phyloP scores from a whole-genome alignment of 1,140 invertebrate species.

The Zaprionus vittiger region DNA sequence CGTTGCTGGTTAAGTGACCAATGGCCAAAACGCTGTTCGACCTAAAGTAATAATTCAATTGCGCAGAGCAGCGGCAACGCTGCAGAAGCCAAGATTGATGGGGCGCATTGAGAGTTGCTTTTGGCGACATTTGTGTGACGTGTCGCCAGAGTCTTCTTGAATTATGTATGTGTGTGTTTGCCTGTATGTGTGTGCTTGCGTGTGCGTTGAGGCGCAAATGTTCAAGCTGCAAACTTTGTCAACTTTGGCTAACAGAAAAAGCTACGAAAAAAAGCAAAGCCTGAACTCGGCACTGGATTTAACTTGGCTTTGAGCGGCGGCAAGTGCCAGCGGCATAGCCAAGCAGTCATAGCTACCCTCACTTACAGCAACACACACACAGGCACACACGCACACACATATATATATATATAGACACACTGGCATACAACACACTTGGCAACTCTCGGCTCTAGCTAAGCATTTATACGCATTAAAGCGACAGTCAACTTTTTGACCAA shows the following conservation, averaged over 20 bases:
- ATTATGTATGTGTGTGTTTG: constrained; percentile 63
- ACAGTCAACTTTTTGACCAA: constrained; percentile 77
- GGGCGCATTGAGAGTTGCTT: constrained; percentile 74
- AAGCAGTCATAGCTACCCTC: constrained; percentile 57
- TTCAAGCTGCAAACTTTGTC: constrained; percentile 76
- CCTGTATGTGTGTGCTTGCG: constrained; percentile 26
- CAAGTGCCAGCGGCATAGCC: constrained; percentile 32
- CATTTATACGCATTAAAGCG: constrained; percentile 82
- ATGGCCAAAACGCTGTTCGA: constrained; percentile 67
- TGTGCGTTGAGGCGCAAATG: constrained; percentile 73
- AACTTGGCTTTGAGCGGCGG: constrained; percentile 66
- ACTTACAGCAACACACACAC: constrained; percentile 1
- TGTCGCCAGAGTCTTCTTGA: constrained; percentile 71
- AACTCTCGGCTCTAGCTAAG: constrained; percentile 52
- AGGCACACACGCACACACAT: neutral
- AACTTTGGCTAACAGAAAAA: constrained; percentile 52
- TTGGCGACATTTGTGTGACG: constrained; percentile 80
- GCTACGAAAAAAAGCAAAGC: constrained; percentile 57
- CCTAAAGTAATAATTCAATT: constrained; percentile 84
- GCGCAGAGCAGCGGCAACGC: constrained; percentile 43
- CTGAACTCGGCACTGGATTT: constrained; percentile 74
- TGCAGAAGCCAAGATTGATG: constrained; percentile 73
- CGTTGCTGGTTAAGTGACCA: constrained; percentile 70
- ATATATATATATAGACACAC: neutral
- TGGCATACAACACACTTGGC: neutral